These are phyloP conservation scores for Sebastiscus albofasciatus DNA, from an alignment of 2,797 vertebrate genomes.

Conservation along the genomic window DNA sequence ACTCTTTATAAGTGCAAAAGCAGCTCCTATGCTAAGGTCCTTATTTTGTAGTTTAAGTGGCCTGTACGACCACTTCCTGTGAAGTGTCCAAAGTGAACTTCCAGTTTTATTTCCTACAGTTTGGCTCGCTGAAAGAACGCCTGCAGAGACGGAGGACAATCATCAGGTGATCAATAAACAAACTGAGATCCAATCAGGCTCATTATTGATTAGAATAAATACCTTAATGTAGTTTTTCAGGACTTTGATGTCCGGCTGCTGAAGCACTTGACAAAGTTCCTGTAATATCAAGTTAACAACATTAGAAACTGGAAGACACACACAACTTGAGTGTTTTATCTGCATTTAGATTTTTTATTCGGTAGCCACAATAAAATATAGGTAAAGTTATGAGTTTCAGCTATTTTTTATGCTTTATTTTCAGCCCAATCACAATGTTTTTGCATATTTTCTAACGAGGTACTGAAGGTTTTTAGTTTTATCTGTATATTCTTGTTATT, in stretches of 20 bases:
- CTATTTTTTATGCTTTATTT: too few relatives aligned
- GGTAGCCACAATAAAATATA: too few relatives aligned
- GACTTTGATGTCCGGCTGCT: constrained; percentile 96
- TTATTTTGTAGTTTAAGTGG: constrained; percentile 68
- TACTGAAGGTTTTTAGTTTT: too few relatives aligned
- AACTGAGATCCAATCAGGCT: background rate
- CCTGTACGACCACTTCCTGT: constrained; percentile 74
- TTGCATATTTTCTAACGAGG: too few relatives aligned
- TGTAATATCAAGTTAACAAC: constrained; percentile 52
- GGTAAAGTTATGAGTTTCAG: too few relatives aligned
- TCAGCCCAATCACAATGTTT: too few relatives aligned
- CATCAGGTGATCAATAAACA: background rate
- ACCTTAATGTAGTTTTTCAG: constrained; percentile 99
- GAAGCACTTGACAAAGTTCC: constrained; percentile 97
- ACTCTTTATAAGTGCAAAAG: constrained; percentile 82
- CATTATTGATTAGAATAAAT: background rate
- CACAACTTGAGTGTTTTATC: too few relatives aligned
- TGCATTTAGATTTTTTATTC: too few relatives aligned
- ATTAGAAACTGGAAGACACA: background rate
- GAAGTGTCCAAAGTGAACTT: constrained; percentile 74
- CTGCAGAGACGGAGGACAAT: constrained; percentile 69
- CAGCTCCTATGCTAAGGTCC: constrained; percentile 83
- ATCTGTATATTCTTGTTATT: too few relatives aligned
- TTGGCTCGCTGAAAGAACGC: constrained; percentile 97
- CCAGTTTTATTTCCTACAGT: constrained; percentile 82